phyloP scores from a whole-genome alignment of 2,888 invertebrate species.

The Ennomos quercinarius region DNA sequence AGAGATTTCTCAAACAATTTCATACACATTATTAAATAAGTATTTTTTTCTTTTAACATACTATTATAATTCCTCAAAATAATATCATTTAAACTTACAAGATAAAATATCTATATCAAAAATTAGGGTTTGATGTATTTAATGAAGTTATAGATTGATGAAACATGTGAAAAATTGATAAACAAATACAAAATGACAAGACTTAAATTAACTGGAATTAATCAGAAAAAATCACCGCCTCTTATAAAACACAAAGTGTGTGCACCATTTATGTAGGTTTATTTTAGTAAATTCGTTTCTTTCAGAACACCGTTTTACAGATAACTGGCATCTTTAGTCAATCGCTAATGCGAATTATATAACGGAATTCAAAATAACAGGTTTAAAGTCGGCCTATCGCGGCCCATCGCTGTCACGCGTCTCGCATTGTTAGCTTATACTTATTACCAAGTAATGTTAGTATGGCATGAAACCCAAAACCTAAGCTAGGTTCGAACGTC shows the following conservation, averaged over 20 bases:
- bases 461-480: constrained; percentile 26
- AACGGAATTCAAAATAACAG: constrained; percentile 8
- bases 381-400: not conserved
- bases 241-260: not conserved
- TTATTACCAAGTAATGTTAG: constrained; percentile 23
- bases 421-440: constrained; percentile 12
- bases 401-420: constrained; percentile 3
- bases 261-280: not conserved
- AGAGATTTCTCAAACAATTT: constrained; percentile 9
- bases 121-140: not conserved
- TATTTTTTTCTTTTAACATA: not conserved
- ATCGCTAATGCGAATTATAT: not conserved
- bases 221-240: constrained; percentile 17
- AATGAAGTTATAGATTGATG: not conserved
- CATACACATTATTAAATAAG: not conserved
- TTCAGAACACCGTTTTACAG: not conserved
- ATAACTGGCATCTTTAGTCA: constrained; percentile 3
- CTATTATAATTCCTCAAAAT: constrained; percentile 9
- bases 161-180: not conserved
- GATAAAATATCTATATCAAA: not conserved
- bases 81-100: constrained; percentile 18
- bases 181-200: constrained; percentile 2
- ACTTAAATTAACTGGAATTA: constrained; percentile 27
- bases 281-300: not conserved
- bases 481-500: constrained; percentile 12